Evolutionary conservation across 2,888 invertebrate species (phyloP).

Genomic region (Leptinotarsa juncta): DNA sequence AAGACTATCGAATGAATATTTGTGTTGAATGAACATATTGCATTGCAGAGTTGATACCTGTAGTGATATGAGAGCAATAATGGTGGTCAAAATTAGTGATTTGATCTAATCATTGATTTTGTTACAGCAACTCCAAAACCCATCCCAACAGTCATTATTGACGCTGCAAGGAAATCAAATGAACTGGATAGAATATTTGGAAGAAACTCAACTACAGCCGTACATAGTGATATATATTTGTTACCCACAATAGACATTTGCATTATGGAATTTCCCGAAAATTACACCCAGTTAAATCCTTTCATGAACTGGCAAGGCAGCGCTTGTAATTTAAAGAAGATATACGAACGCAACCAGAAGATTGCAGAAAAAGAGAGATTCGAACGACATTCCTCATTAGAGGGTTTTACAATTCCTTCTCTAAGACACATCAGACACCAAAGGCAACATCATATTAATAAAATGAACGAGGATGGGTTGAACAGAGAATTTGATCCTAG

Average conservation of each 20-base stretch:
- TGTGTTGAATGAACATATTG: too few relatives aligned
- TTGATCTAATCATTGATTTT: slow-evolving; percentile 10
- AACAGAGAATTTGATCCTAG: slow-evolving; percentile 51
- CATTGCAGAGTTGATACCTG: too few relatives aligned
- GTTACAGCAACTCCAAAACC: slow-evolving; percentile 64
- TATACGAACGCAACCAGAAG: slow-evolving; percentile 53
- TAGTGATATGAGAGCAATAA: too few relatives aligned
- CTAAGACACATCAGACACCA: slow-evolving; percentile 60
- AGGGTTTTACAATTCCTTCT: slow-evolving; percentile 42
- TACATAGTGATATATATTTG: slow-evolving; percentile 58
- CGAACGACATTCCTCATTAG: slow-evolving; percentile 55
- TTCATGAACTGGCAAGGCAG: slow-evolving; percentile 50
- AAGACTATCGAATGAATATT: too few relatives aligned
- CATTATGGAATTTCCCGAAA: slow-evolving; percentile 62
- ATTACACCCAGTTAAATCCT: slow-evolving; percentile 46
- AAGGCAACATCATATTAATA: slow-evolving; percentile 51
- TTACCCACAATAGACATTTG: slow-evolving; percentile 66
- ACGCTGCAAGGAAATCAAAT: slow-evolving; percentile 57
- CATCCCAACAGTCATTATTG: slow-evolving; percentile 64
- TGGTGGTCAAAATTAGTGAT: too few relatives aligned
- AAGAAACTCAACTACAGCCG: slow-evolving; percentile 58
- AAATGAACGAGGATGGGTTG: slow-evolving; percentile 31
- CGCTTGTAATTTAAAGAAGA: slow-evolving; percentile 57
- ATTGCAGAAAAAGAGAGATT: slow-evolving; percentile 52
- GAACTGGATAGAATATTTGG: slow-evolving; percentile 58